These are phyloP conservation scores for Diachasmimorpha longicaudata DNA, from an alignment of 1,140 invertebrate genomes.

Conservation along the genomic window DNA sequence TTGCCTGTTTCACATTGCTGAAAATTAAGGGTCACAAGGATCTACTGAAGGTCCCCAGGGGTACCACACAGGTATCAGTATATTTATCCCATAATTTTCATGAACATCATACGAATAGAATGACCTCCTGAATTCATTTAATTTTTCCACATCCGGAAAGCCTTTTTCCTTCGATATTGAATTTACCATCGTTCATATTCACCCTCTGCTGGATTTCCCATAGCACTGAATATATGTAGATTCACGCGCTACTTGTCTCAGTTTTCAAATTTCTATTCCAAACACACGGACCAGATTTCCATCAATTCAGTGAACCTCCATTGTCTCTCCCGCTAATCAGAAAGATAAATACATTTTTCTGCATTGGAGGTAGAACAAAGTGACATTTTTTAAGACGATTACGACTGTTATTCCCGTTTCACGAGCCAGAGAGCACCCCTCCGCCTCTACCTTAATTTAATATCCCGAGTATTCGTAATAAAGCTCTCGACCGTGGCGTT, in stretches of 20 bases:
- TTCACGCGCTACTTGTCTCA: background rate
- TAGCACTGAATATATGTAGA: background rate
- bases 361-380: background rate
- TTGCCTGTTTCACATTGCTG: too few species aligned
- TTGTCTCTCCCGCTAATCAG: background rate
- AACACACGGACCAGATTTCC: background rate
- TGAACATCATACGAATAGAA: too few species aligned
- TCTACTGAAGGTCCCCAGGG: too few species aligned
- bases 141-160: too few species aligned
- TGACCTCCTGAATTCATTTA: too few species aligned
- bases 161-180: too few species aligned
- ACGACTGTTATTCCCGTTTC: background rate
- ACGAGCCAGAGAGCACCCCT: background rate
- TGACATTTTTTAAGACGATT: background rate
- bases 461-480: background rate
- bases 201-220: background rate
- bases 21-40: too few species aligned
- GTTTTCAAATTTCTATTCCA: background rate
- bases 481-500: background rate
- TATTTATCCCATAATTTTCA: too few species aligned
- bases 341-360: background rate
- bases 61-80: too few species aligned
- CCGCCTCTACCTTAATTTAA: background rate
- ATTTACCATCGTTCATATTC: background rate
- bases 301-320: background rate